phyloP scores from a whole-genome alignment of 2,113 vertebrate genomes.

The Girardinichthys multiradiatus region DNA sequence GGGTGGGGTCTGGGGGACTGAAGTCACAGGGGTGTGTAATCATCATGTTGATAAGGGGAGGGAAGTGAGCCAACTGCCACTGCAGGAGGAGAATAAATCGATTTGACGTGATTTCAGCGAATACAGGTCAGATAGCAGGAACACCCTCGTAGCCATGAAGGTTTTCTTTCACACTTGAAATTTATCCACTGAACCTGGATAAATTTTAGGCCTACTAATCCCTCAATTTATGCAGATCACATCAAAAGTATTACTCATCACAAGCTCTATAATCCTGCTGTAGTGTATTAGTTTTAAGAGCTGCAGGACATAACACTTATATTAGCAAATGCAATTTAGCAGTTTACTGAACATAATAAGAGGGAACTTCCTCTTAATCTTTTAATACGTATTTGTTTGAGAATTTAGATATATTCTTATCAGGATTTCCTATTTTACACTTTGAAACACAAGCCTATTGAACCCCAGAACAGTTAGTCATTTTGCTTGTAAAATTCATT shows the following conservation, averaged over 20 bases:
- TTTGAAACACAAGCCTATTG: background rate
- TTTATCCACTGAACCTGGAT: constrained; percentile 37
- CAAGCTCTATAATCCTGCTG: constrained; percentile 5
- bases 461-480: background rate
- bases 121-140: constrained; percentile 49
- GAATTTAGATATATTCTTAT: background rate
- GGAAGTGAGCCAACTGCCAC: constrained; percentile 53
- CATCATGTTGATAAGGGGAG: constrained; percentile 65
- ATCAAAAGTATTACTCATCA: constrained; percentile 38
- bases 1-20: constrained; percentile 41
- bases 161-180: constrained; percentile 42
- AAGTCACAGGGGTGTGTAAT: constrained; percentile 69
- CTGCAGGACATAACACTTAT: constrained; percentile 19
- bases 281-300: constrained; percentile 28
- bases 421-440: background rate
- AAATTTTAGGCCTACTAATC: constrained; percentile 32
- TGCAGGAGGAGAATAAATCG: constrained; percentile 54
- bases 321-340: constrained; percentile 10
- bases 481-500: too few species aligned
- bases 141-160: constrained; percentile 34
- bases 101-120: constrained; percentile 54
- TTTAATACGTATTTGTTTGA: background rate
- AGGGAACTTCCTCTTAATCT: background rate
- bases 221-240: constrained; percentile 41
- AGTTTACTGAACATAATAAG: constrained; percentile 11